Conservation (phyloP, 1,140 invertebrate species). For the Trissolcus basalis region DNA sequence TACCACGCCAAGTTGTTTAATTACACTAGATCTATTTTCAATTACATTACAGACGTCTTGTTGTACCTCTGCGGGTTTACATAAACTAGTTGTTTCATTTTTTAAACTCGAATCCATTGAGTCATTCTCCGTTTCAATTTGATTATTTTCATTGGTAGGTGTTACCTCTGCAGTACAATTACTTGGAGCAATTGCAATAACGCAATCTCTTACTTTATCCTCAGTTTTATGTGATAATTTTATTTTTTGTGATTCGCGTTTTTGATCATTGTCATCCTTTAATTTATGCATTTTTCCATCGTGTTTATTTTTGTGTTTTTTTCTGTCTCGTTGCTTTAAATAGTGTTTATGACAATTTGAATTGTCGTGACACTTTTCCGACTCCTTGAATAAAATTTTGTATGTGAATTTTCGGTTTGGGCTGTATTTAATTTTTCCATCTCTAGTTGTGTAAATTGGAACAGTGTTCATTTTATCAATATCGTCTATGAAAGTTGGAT, state of each 20-base stretch:
- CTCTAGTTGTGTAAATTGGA: constrained; percentile 74
- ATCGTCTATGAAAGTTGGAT: constrained; percentile 67
- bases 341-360: constrained; percentile 14
- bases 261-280: constrained; percentile 27
- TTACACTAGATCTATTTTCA: constrained; percentile 46
- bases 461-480: constrained; percentile 68
- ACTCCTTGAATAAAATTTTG: constrained; percentile 66
- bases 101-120: not conserved
- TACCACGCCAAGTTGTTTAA: constrained; percentile 46
- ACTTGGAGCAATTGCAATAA: constrained; percentile 47
- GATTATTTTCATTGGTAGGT: not conserved
- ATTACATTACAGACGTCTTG: constrained; percentile 9
- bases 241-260: not conserved
- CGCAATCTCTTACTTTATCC: constrained; percentile 36
- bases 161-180: constrained; percentile 8
- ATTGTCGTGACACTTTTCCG: constrained; percentile 45
- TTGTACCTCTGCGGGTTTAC: too few species aligned
- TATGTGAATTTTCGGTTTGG: constrained; percentile 72
- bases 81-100: too few species aligned
- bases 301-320: constrained; percentile 42
- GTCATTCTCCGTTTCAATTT: constrained; percentile 1
- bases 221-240: constrained; percentile 8
- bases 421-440: constrained; percentile 74
- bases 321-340: constrained; percentile 25
- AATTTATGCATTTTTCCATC: constrained; percentile 25